Conservation (phyloP, 2,888 invertebrate genomes). For the Scaeva pyrastri region DNA sequence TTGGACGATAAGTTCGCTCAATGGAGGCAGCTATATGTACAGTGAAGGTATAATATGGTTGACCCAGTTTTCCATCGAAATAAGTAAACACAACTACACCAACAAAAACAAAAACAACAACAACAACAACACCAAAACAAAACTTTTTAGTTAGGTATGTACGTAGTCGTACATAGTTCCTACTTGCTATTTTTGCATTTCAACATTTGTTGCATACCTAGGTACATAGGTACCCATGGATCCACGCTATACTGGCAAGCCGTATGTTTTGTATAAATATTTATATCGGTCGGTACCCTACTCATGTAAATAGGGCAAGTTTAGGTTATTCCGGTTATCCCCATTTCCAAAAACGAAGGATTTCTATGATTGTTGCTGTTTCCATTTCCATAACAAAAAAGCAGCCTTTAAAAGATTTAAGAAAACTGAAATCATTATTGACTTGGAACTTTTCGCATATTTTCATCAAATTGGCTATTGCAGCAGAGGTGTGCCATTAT, state of each 20-base stretch:
- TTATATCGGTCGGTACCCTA: slow-evolving; percentile 37
- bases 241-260: background rate
- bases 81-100: slow-evolving; percentile 44
- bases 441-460: slow-evolving; percentile 2
- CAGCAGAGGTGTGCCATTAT: background rate
- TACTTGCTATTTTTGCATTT: slow-evolving; percentile 61
- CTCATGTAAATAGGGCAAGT: slow-evolving; percentile 39
- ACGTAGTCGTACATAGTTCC: too few relatives aligned
- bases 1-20: slow-evolving; percentile 15
- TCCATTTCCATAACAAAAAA: background rate
- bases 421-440: background rate
- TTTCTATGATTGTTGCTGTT: slow-evolving; percentile 18
- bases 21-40: background rate
- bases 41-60: slow-evolving; percentile 45
- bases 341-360: background rate
- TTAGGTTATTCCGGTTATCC: slow-evolving; percentile 18
- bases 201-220: slow-evolving; percentile 59
- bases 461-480: slow-evolving; percentile 20
- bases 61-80: slow-evolving; percentile 60
- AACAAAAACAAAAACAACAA: background rate
- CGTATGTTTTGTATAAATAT: slow-evolving; percentile 58
- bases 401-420: background rate
- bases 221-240: too few relatives aligned
- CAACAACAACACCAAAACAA: background rate
- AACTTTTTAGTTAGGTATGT: background rate